phyloP scores from a whole-genome alignment of 2,888 invertebrate species.

The Polietes domitor region DNA sequence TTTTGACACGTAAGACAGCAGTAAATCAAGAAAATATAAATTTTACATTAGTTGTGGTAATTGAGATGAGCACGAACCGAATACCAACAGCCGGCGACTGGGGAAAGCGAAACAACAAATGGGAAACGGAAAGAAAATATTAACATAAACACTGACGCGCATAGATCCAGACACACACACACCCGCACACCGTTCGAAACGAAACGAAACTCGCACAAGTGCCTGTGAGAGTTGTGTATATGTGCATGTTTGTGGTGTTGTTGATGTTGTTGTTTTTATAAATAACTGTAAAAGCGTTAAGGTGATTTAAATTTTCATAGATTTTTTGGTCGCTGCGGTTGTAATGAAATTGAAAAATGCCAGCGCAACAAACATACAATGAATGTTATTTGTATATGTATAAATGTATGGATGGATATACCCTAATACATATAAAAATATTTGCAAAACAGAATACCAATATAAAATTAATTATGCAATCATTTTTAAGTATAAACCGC shows the following conservation, averaged over 20 bases:
- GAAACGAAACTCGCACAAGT: background rate
- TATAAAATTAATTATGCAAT: slow-evolving; percentile 39
- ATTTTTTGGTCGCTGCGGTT: slow-evolving; percentile 26
- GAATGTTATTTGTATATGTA: too few relatives aligned
- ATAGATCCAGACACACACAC: background rate
- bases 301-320: slow-evolving; percentile 32
- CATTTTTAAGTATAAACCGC: slow-evolving; percentile 45
- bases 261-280: slow-evolving; percentile 6
- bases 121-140: slow-evolving; percentile 35
- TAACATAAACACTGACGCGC: slow-evolving; percentile 18
- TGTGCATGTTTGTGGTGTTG: background rate
- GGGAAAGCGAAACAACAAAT: background rate
- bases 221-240: background rate
- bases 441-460: slow-evolving; percentile 26
- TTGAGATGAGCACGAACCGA: slow-evolving; percentile 61
- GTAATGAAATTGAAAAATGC: slow-evolving; percentile 21
- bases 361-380: background rate
- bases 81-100: background rate
- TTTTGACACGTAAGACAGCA: slow-evolving; percentile 69
- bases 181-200: background rate
- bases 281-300: slow-evolving; percentile 23
- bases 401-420: background rate
- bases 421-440: background rate
- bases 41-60: slow-evolving; percentile 68
- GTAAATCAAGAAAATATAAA: slow-evolving; percentile 67